Evolutionary conservation across 2,113 vertebrate genomes (phyloP).

Genomic region (Fukomys damarensis): DNA sequence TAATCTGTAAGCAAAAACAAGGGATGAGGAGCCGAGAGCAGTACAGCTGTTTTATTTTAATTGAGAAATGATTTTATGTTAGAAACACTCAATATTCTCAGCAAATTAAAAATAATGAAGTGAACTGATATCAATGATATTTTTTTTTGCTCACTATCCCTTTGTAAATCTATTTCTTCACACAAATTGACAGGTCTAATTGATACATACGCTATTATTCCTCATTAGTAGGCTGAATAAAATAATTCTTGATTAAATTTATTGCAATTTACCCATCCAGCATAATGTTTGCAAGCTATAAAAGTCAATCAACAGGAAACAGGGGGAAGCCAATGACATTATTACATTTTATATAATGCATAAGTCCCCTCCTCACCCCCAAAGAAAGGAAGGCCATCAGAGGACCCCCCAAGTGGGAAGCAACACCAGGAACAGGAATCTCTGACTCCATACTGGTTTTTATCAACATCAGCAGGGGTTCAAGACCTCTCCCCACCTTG

Average conservation of each 20-base stretch:
- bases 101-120: constrained; percentile 92
- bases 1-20: constrained; percentile 89
- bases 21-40: constrained; percentile 86
- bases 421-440: not conserved
- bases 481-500: not conserved
- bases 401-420: not conserved
- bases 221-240: constrained; percentile 90
- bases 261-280: constrained; percentile 90
- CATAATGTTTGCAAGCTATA: constrained; percentile 91
- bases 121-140: constrained; percentile 89
- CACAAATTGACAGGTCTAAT: constrained; percentile 91
- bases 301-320: constrained; percentile 91
- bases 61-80: constrained; percentile 90
- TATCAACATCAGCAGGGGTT: not conserved
- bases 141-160: constrained; percentile 87
- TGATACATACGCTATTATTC: constrained; percentile 91
- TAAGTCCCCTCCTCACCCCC: not conserved
- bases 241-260: constrained; percentile 93
- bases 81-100: constrained; percentile 90
- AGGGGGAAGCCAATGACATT: constrained; percentile 84
- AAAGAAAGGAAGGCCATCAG: not conserved
- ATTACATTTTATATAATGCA: constrained; percentile 80
- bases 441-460: not conserved
- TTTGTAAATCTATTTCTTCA: constrained; percentile 92
- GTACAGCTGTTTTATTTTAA: constrained; percentile 89